Percentiles rank a stretch among this genome's conserved stretches.
These are phyloP conservation scores for Heliconius hortense DNA, from an alignment of 2,888 invertebrate genomes.

Conservation along the genomic window DNA sequence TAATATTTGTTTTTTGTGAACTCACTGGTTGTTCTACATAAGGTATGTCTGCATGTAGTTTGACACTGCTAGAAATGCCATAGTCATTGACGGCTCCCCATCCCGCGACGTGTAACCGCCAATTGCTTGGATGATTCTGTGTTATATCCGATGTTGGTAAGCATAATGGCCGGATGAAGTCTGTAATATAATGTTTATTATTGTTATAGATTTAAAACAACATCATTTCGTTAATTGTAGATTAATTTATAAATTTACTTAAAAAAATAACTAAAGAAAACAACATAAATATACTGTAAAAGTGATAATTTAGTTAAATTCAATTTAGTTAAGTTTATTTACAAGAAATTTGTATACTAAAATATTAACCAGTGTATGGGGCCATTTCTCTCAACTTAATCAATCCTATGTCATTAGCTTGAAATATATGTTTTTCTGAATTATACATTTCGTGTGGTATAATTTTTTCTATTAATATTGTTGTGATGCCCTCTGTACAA, in stretches of 20 bases:
- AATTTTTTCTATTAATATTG: slow-evolving; percentile 61
- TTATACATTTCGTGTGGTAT: slow-evolving; percentile 71
- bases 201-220: too few species aligned
- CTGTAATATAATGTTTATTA: slow-evolving; percentile 50
- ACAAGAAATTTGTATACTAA: background rate
- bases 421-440: slow-evolving; percentile 28
- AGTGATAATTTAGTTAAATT: too few species aligned
- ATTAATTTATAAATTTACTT: too few species aligned
- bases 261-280: background rate
- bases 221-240: too few species aligned
- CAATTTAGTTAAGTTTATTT: too few species aligned
- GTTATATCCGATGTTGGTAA: slow-evolving; percentile 58
- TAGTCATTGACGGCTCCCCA: slow-evolving; percentile 76
- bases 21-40: slow-evolving; percentile 47
- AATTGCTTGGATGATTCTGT: slow-evolving; percentile 35
- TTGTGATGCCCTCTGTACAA: slow-evolving; percentile 67
- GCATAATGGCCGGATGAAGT: slow-evolving; percentile 69
- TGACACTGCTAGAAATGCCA: slow-evolving; percentile 50
- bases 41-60: slow-evolving; percentile 54
- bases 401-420: slow-evolving; percentile 71
- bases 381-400: slow-evolving; percentile 63
- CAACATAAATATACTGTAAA: background rate
- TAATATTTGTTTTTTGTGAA: too few species aligned
- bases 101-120: slow-evolving; percentile 64
- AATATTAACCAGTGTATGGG: slow-evolving; percentile 63